Evolutionary conservation across 2,888 invertebrate genomes (phyloP), one percentile per base, ranked within the genome.

Genomic region (Mimachlamys varia): DNA sequence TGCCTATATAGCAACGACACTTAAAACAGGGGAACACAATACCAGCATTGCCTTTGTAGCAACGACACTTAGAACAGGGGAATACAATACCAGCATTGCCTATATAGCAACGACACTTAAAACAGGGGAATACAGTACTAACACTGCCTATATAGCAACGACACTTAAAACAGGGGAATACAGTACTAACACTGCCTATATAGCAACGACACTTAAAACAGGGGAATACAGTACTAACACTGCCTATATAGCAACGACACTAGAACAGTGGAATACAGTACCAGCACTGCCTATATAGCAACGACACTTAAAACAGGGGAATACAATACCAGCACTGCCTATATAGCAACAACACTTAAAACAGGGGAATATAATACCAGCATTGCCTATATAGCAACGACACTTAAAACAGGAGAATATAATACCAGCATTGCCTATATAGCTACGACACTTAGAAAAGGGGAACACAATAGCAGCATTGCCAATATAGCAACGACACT

Each of bases 111-210:
- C 33, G 76, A 76, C 76, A 76, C 76, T 76, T n/a, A 33, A 76
- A 76, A 76, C 33, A 76, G 27, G 33, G 76, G 33, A 76, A 76
- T 76, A 76, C 76, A 76, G 33, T 76, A 76, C 76, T 76, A 76
- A 7, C 4, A 15, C 33, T 76, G 76, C 76, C 76, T 2, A n/a
- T n/a, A n/a, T n/a, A n/a, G 76, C 76, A 76, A 12, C 33, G 76
- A 76, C 76, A 76, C 76, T 76, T n/a, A 33, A 76, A 76, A 76
- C 33, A 76, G 27, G 33, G 76, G 33, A 76, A 76, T 76, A 76
- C 76, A 76, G 33, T 76, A 76, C 76, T 76, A 76, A 7, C 4
- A 15, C 33, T 76, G 76, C 76, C 76, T 2, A n/a, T n/a, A n/a
- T n/a, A n/a, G 76, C 76, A 76, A 12, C 33, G 76, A 76, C 76